Percentiles rank a stretch among this genome's conserved stretches.
phyloP scores from a whole-genome alignment of 2,113 vertebrate species.

The Daphoenositta chrysoptera region DNA sequence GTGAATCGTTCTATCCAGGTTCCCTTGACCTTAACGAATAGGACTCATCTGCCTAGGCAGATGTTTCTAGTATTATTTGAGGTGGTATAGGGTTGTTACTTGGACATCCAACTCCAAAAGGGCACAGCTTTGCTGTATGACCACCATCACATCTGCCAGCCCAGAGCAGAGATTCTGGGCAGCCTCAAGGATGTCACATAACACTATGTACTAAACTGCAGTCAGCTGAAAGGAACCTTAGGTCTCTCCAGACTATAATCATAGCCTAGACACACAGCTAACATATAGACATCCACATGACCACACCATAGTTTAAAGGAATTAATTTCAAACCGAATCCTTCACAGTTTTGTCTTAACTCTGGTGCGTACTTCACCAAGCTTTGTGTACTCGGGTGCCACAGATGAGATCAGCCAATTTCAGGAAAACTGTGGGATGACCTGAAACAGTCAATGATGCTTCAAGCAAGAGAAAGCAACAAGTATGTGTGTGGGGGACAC shows the following conservation, averaged over 20 bases:
- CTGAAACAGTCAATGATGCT: not conserved
- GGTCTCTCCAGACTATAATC: not conserved
- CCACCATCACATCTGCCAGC: not conserved
- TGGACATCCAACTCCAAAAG: not conserved
- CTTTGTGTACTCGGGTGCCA: not conserved
- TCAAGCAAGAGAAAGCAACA: not conserved
- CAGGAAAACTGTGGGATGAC: not conserved
- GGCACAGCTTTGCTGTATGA: not conserved
- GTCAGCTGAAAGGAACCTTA: not conserved
- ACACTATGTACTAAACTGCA: not conserved
- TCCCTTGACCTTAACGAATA: not conserved
- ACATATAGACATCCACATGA: not conserved
- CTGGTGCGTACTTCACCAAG: not conserved
- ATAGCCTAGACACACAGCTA: not conserved
- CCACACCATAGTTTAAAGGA: not conserved
- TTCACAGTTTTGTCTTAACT: not conserved
- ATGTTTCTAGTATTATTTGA: not conserved
- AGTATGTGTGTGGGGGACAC: not conserved
- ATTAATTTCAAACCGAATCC: not conserved
- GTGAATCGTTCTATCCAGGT: accelerated
- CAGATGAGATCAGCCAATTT: not conserved
- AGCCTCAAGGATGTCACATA: not conserved
- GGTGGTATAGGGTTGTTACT: not conserved
- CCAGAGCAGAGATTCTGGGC: not conserved
- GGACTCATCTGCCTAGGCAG: not conserved